These are phyloP conservation scores for Noctilio leporinus DNA, from an alignment of 2,113 vertebrate species.

Conservation along the genomic window DNA sequence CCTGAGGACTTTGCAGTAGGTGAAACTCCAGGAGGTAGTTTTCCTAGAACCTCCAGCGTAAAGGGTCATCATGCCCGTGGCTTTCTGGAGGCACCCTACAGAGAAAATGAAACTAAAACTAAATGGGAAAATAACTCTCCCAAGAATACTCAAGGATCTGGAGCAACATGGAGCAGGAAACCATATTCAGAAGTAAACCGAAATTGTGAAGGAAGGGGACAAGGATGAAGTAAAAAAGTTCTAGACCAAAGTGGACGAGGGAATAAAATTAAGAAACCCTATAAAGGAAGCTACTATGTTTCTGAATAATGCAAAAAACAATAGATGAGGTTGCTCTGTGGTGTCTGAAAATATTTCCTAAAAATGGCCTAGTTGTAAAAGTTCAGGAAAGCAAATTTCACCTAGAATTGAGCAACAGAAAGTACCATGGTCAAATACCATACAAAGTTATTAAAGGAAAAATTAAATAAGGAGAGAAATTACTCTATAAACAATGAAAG, in stretches of 20 bases:
- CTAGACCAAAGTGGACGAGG: background rate
- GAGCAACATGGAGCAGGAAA: background rate
- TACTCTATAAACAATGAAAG: background rate
- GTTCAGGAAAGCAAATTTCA: background rate
- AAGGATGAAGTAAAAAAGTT: background rate
- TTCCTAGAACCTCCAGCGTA: background rate
- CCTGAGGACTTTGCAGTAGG: background rate
- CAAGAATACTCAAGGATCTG: background rate
- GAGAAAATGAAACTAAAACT: background rate
- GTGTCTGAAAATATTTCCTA: background rate
- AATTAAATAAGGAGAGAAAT: background rate
- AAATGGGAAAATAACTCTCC: background rate
- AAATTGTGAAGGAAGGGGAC: background rate
- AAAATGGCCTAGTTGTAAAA: background rate
- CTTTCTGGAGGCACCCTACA: background rate
- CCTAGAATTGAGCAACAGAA: background rate
- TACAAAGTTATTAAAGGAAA: background rate
- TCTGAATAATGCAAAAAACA: background rate
- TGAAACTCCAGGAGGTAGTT: background rate
- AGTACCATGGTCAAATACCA: background rate
- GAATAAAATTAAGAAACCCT: background rate
- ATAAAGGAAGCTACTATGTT: background rate
- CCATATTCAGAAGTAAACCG: background rate
- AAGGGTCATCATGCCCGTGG: background rate
- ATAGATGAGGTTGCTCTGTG: background rate